Percentiles rank a stretch among this genome's conserved stretches.
Evolutionary conservation across 2,797 vertebrate genomes (phyloP).

Genomic region (Ataeniobius toweri): DNA sequence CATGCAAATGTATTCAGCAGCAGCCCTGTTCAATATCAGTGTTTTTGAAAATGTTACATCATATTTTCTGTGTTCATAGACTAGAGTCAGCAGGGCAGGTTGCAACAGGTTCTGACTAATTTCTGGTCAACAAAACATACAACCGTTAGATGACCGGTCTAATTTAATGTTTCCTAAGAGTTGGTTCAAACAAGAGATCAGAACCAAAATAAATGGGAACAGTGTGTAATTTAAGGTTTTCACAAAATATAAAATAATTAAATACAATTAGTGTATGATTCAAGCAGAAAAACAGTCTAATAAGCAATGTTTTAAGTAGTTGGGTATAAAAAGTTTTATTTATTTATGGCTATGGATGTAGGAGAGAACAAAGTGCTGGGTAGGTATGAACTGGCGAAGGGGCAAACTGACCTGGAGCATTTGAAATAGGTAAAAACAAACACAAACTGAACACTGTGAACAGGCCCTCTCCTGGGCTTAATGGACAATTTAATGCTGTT

Average conservation of each 20-base stretch:
- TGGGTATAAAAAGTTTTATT: not conserved
- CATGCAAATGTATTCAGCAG: not conserved
- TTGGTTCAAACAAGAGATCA: not conserved
- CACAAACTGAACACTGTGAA: constrained; percentile 29
- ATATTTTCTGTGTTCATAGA: not conserved
- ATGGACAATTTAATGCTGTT: constrained; percentile 37
- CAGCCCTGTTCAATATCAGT: not conserved
- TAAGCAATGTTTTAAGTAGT: not conserved
- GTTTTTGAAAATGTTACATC: not conserved
- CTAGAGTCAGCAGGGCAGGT: not conserved
- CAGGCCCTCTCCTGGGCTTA: constrained; percentile 27
- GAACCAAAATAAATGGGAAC: not conserved
- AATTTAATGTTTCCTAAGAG: not conserved
- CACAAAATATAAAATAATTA: no score
- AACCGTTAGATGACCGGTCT: not conserved
- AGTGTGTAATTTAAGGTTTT: not conserved
- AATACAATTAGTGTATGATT: no score
- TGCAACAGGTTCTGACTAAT: not conserved
- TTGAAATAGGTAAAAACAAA: constrained; percentile 17
- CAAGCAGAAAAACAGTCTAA: not conserved
- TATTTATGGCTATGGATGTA: not conserved
- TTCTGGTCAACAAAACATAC: not conserved
- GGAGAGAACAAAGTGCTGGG: not conserved
- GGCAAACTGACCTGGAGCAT: not conserved
- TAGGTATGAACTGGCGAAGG: not conserved